Percentiles rank a stretch among this genome's conserved stretches.
Evolutionary conservation across 1,140 invertebrate genomes (phyloP).

Genomic region (Drosophila pruinosa): DNA sequence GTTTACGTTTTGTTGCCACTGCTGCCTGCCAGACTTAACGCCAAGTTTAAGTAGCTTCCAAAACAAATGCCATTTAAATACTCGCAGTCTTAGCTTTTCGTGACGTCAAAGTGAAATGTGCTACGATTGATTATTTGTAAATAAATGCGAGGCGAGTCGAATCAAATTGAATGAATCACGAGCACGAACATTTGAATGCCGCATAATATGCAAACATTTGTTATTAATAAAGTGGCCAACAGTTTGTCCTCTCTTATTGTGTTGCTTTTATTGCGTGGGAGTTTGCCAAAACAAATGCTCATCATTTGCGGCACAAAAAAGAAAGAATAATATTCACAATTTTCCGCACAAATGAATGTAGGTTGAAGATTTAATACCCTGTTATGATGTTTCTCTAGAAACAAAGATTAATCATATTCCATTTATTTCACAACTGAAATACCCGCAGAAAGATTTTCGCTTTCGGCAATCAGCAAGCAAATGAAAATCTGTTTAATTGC

Average conservation of each 20-base stretch:
- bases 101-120: constrained; percentile 47
- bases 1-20: constrained; percentile 7
- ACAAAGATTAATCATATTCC: not conserved
- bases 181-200: constrained; percentile 46
- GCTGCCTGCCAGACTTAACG: constrained; percentile 18
- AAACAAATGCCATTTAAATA: constrained; percentile 1
- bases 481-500: constrained; percentile 53
- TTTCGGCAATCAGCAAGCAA: constrained; percentile 10
- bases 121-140: constrained; percentile 68
- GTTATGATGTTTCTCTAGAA: not conserved
- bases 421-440: not conserved
- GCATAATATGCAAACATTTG: constrained; percentile 53
- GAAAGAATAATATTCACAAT: constrained; percentile 59
- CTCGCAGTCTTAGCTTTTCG: not conserved
- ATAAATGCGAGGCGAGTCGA: constrained; percentile 23
- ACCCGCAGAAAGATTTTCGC: not conserved
- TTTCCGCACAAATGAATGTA: constrained; percentile 6
- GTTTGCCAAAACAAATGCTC: constrained; percentile 22
- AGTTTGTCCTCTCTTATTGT: constrained; percentile 40
- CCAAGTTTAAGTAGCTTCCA: constrained; percentile 37
- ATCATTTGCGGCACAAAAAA: not conserved
- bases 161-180: constrained; percentile 51
- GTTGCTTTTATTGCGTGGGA: constrained; percentile 23
- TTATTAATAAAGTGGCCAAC: constrained; percentile 57
- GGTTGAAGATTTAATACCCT: not conserved